These are phyloP conservation scores for Mobula birostris DNA, from an alignment of 2,113 vertebrate species.

Conservation along the genomic window DNA sequence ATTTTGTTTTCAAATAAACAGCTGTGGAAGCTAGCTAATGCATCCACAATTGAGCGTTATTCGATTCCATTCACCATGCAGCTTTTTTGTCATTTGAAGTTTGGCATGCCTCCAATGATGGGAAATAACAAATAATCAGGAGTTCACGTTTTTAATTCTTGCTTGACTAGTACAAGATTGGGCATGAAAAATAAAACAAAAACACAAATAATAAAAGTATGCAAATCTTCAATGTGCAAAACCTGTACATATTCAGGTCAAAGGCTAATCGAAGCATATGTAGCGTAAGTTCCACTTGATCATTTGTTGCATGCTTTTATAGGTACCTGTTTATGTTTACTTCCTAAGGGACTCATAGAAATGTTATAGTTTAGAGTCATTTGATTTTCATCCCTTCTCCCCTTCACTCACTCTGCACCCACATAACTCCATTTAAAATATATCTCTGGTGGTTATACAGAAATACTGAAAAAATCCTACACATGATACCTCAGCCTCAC, in stretches of 20 bases:
- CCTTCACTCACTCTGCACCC: background rate
- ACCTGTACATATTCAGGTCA: background rate
- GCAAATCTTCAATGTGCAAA: background rate
- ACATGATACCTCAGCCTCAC: background rate
- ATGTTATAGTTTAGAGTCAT: background rate
- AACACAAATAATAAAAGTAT: background rate
- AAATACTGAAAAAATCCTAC: background rate
- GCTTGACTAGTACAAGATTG: background rate
- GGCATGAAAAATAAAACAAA: background rate
- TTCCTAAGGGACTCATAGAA: background rate
- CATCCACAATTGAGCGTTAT: background rate
- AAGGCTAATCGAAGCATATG: background rate
- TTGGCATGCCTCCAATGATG: background rate
- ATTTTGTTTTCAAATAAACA: background rate
- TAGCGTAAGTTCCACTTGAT: background rate
- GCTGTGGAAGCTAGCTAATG: background rate
- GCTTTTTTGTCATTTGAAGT: background rate
- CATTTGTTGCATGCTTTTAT: too few relatives aligned
- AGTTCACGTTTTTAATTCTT: too few relatives aligned
- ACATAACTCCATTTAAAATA: background rate
- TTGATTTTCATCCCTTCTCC: background rate
- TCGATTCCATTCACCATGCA: background rate
- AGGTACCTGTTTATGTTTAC: background rate
- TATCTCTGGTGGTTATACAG: background rate
- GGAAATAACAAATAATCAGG: background rate